phyloP scores from a whole-genome alignment of 2,113 vertebrate genomes.

The Tursiops truncatus region DNA sequence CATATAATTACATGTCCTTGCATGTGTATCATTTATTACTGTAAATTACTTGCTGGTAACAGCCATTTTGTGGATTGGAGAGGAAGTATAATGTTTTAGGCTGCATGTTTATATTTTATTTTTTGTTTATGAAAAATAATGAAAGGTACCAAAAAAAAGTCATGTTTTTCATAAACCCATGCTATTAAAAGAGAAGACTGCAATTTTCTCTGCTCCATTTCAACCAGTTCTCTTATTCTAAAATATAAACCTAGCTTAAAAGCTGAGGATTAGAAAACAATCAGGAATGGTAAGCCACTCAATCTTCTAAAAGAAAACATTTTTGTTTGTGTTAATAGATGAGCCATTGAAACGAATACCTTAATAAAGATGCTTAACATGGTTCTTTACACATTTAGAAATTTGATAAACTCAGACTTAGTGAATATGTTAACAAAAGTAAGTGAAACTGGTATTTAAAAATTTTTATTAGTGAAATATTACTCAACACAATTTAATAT shows the following conservation, averaged over 20 bases:
- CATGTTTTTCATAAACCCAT: background rate
- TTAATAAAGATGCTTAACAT: background rate
- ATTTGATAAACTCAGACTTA: constrained; percentile 54
- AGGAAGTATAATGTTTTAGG: background rate
- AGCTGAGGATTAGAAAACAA: constrained; percentile 13
- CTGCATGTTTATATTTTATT: background rate
- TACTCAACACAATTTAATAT: constrained; percentile 51
- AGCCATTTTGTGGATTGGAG: constrained; percentile 6
- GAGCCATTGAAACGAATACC: constrained; percentile 23
- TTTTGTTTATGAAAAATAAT: background rate
- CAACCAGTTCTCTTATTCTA: constrained; percentile 38
- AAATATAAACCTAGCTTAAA: constrained; percentile 9
- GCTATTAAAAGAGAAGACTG: background rate
- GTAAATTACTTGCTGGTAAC: background rate
- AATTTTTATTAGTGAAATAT: constrained; percentile 57
- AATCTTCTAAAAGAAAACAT: constrained; percentile 22
- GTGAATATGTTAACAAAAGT: constrained; percentile 57
- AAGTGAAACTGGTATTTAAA: constrained; percentile 63
- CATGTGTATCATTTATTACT: background rate
- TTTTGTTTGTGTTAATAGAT: background rate
- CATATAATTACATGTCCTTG: background rate
- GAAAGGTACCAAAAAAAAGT: background rate
- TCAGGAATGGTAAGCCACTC: background rate
- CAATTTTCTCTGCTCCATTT: constrained; percentile 14
- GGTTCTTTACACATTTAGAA: constrained; percentile 44